phyloP scores from a whole-genome alignment of 2,888 invertebrate species.

The Heliconius cydno region DNA sequence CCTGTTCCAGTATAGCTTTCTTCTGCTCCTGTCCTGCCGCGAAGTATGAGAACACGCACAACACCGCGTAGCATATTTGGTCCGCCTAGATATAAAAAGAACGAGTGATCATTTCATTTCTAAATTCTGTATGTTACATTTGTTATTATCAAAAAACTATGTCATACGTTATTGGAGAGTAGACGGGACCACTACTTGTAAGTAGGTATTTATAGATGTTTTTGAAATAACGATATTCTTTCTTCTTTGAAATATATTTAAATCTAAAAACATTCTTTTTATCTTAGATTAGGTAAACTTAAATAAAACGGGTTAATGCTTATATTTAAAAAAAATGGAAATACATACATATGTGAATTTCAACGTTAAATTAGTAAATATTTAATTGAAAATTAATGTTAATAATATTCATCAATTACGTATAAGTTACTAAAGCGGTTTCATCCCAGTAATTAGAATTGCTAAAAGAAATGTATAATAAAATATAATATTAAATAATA shows the following conservation, averaged over 20 bases:
- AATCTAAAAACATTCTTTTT: neutral
- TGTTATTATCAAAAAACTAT: neutral
- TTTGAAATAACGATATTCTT: neutral
- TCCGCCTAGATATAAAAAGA: conserved; percentile 89
- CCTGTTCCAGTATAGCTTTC: conserved; percentile 79
- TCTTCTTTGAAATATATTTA: neutral
- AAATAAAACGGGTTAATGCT: neutral
- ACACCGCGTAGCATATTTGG: conserved; percentile 99
- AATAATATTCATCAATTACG: neutral
- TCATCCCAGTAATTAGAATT: conserved; percentile 3
- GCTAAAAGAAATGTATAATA: neutral
- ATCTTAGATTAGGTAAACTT: neutral
- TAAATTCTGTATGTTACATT: neutral
- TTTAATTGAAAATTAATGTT: neutral
- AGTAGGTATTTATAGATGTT: neutral
- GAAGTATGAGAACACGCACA: conserved; percentile 99
- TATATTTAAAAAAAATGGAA: neutral
- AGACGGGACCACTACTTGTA: neutral
- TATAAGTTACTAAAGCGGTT: neutral
- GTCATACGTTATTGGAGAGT: too few species aligned
- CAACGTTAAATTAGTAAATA: neutral
- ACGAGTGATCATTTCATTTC: neutral
- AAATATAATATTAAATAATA: neutral
- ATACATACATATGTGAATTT: neutral
- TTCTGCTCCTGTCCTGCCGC: conserved; percentile 94